Evolutionary conservation across 2,113 vertebrate species (phyloP), one percentile per base, ranked within the genome.

Genomic region (Poecile atricapillus): DNA sequence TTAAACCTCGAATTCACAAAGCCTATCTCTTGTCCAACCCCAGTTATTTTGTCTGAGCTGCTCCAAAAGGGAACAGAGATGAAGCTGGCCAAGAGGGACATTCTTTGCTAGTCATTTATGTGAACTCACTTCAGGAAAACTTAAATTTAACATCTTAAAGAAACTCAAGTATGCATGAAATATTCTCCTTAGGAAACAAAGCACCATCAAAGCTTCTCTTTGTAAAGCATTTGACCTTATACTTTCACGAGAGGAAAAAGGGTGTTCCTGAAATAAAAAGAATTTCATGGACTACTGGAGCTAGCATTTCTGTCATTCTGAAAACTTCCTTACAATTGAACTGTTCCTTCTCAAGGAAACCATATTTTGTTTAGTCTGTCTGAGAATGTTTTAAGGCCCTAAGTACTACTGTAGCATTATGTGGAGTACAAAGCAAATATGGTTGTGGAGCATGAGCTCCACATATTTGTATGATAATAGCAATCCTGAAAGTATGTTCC

Each of bases 1-100:
- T 97, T 96, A 97, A 97, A 92, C 50, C 71, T 94, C 87, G 88
- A 92, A 87, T 97, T 97, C 83, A 95, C 88, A 92, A 95, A 43
- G 80, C 31, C 62, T 73, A 83, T 89, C 85, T 95, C 93, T 97
- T 97, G 96, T 95, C 95, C 85, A 95, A 90, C 95, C 95, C 97
- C 96, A 96, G 87, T 90, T 96, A 95, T 95, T 96, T 95, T 90
- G 90, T 68, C 59, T 55, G 65, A 90, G 60, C 47, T 30, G 2
- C 47, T 93, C 97, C 97, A 97, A 95, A 96, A 86, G 63, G 59
- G 89, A 97, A 94, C 49, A 91, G 90, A 90, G 69, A 91, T 80
- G 44, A 94, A 95, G 87, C 2, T 97, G 86, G 95, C 82, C 80
- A 83, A 83, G 47, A 67, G 24, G 89, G 62, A 82, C 43, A 27